Percentiles rank a stretch among this genome's conserved stretches.
These are phyloP conservation scores for Anas platyrhynchos DNA, from an alignment of 2,113 vertebrate species.

Conservation along the genomic window DNA sequence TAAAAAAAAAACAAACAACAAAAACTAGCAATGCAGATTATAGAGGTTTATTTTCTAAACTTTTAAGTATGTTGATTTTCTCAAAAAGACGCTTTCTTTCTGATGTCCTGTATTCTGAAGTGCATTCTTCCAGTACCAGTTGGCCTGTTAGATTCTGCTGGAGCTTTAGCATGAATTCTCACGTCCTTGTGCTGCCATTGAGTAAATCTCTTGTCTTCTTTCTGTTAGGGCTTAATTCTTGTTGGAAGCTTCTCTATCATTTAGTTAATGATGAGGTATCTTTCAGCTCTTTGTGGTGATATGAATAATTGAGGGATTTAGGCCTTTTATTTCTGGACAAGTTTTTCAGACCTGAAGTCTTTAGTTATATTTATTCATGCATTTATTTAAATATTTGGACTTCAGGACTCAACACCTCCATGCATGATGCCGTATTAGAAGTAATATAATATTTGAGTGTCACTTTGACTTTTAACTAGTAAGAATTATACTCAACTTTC, in stretches of 20 bases:
- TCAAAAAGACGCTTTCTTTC: neutral
- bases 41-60: neutral
- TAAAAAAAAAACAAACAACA: too few species aligned
- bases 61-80: neutral
- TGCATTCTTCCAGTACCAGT: neutral
- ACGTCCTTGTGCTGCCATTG: neutral
- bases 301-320: neutral
- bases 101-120: neutral
- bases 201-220: neutral
- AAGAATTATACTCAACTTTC: rapidly evolving
- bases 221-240: neutral
- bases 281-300: neutral
- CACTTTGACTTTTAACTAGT: neutral
- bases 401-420: neutral
- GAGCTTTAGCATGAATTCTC: neutral
- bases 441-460: neutral
- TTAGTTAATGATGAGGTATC: neutral
- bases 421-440: neutral
- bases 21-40: neutral
- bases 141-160: neutral
- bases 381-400: neutral
- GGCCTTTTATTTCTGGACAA: neutral
- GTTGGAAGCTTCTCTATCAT: neutral
- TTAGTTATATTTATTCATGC: neutral
- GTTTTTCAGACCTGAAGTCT: neutral